Evolutionary conservation across 2,888 invertebrate genomes (phyloP).

Genomic region (Lithophane socia): DNA sequence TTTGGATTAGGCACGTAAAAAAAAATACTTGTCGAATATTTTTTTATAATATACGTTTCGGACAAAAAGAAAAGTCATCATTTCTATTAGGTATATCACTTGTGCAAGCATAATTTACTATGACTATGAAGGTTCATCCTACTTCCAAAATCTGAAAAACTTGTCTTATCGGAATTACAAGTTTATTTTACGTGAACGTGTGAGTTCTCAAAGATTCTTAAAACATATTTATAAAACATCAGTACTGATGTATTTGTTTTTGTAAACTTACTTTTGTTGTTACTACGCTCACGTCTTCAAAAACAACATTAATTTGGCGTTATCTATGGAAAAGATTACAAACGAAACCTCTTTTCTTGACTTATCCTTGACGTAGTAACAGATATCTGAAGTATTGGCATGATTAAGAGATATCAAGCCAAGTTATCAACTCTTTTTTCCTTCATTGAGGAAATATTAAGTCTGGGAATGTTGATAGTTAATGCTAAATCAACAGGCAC

Average conservation of each 20-base stretch:
- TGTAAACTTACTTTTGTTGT: constrained; percentile 45
- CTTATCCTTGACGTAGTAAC: constrained; percentile 10
- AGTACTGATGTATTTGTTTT: constrained; percentile 24
- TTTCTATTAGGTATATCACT: neutral
- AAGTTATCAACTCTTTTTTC: constrained; percentile 6
- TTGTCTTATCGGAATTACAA: constrained; percentile 25
- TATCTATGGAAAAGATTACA: constrained; percentile 30
- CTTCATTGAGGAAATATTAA: constrained; percentile 4
- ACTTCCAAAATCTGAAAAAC: constrained; percentile 6
- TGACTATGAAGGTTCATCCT: constrained; percentile 15
- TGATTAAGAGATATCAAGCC: constrained; percentile 14
- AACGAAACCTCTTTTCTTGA: constrained; percentile 5
- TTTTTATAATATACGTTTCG: too few relatives aligned
- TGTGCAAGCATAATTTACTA: constrained; percentile 11
- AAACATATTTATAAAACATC: constrained; percentile 45
- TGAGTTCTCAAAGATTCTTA: constrained; percentile 12
- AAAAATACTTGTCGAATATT: too few relatives aligned
- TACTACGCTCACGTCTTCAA: constrained; percentile 44
- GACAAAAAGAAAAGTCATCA: too few relatives aligned
- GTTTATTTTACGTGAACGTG: constrained; percentile 47
- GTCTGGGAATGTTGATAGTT: constrained; percentile 11
- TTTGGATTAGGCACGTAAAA: too few relatives aligned
- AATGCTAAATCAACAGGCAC: neutral
- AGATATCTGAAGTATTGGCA: constrained; percentile 13
- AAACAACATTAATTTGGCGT: constrained; percentile 17